A percentile compares a stretch with the other conserved stretches of the same genome.
phyloP scores from a whole-genome alignment of 2,888 invertebrate genomes.

The Oconnorella tubifera region DNA sequence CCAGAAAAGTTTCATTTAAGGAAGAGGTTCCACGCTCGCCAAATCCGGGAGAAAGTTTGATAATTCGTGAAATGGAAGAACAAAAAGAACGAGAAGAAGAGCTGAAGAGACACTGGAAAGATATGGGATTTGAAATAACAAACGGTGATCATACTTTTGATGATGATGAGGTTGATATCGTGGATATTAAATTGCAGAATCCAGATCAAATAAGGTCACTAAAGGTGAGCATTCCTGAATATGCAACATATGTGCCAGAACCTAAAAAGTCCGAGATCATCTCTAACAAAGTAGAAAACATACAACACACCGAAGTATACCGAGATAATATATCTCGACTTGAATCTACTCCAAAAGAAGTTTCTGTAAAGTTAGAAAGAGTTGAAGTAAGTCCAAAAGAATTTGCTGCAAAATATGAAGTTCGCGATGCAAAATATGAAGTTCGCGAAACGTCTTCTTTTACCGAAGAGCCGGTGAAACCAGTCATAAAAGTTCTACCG shows the following conservation, averaged over 20 bases:
- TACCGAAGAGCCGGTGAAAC: neutral
- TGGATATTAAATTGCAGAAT: neutral
- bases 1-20: neutral
- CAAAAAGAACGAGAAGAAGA: conserved; percentile 10
- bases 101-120: conserved; percentile 11
- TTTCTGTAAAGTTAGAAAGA: neutral
- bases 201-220: neutral
- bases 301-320: too few relatives aligned
- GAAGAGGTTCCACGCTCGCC: too few relatives aligned
- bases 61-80: conserved; percentile 2
- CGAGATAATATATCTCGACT: too few relatives aligned
- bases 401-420: neutral
- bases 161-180: neutral
- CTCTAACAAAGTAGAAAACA: too few relatives aligned
- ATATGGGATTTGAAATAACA: conserved; percentile 4
- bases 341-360: too few relatives aligned
- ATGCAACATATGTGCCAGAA: neutral
- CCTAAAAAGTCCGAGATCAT: neutral
- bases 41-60: conserved; percentile 1
- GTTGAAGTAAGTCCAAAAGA: neutral
- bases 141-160: neutral
- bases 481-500: neutral
- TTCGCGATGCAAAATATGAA: too few relatives aligned
- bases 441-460: neutral
- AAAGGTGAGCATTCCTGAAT: neutral